phyloP scores from a whole-genome alignment of 2,797 vertebrate species.

The Arctocebus calabarensis region DNA sequence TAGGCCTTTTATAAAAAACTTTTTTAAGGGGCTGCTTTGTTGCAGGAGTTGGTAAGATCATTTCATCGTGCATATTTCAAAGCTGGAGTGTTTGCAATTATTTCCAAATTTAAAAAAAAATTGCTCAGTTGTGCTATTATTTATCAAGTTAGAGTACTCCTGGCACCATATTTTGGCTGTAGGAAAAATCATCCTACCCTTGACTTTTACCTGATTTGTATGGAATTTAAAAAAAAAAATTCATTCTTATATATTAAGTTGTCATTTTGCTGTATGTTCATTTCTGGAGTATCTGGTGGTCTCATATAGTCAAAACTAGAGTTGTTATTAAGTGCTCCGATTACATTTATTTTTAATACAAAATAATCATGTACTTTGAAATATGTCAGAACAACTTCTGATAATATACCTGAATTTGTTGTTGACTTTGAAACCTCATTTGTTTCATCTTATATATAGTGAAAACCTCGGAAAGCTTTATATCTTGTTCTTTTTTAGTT shows the following conservation, averaged over 20 bases:
- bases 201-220: slow-evolving; percentile 68
- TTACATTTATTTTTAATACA: slow-evolving; percentile 72
- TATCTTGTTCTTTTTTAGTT: slow-evolving; percentile 67
- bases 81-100: slow-evolving; percentile 70
- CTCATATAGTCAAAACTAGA: slow-evolving; percentile 72
- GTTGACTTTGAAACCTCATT: slow-evolving; percentile 66
- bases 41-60: slow-evolving; percentile 70
- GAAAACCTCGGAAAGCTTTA: slow-evolving; percentile 67
- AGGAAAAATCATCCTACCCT: slow-evolving; percentile 70
- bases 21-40: slow-evolving; percentile 77
- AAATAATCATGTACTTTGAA: slow-evolving; percentile 78
- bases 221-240: slow-evolving; percentile 57
- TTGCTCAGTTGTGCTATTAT: slow-evolving; percentile 66
- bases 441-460: slow-evolving; percentile 59
- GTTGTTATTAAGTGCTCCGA: slow-evolving; percentile 72
- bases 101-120: slow-evolving; percentile 64
- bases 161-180: slow-evolving; percentile 51
- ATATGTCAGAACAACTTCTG: slow-evolving; percentile 78
- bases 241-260: slow-evolving; percentile 76
- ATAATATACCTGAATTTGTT: slow-evolving; percentile 65
- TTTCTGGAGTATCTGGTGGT: slow-evolving; percentile 70
- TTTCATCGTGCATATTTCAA: slow-evolving; percentile 73
- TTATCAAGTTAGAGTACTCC: slow-evolving; percentile 66
- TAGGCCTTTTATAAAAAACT: slow-evolving; percentile 68
- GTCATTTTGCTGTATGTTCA: slow-evolving; percentile 66